A percentile compares a stretch with the other conserved stretches of the same genome.
These are phyloP conservation scores for Sipha maydis DNA, from an alignment of 2,888 invertebrate species.

Conservation along the genomic window DNA sequence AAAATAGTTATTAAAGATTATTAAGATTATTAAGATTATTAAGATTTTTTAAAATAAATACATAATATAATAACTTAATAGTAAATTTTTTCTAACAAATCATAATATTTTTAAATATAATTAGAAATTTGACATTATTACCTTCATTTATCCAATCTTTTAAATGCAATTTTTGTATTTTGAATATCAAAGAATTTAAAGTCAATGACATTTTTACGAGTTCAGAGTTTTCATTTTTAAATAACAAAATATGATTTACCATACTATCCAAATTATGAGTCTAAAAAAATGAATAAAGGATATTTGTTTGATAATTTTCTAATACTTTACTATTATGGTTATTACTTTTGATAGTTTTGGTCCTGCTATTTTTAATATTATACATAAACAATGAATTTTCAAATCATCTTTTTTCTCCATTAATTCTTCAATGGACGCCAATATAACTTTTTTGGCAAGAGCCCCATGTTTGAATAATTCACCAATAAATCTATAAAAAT, in stretches of 20 bases:
- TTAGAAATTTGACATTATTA: background rate
- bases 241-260: background rate
- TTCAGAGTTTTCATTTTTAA: too few species aligned
- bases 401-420: too few species aligned
- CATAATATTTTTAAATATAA: too few species aligned
- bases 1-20: too few species aligned
- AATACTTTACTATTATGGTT: background rate
- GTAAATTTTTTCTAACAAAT: too few species aligned
- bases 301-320: background rate
- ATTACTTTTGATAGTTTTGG: constrained; percentile 34
- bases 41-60: too few species aligned
- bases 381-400: constrained; percentile 39
- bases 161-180: background rate
- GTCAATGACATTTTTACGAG: background rate
- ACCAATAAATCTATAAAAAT: constrained; percentile 24
- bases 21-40: too few species aligned
- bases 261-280: background rate
- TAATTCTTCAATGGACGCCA: too few species aligned
- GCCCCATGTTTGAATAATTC: background rate
- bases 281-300: background rate
- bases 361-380: background rate
- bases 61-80: too few species aligned
- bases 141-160: constrained; percentile 2
- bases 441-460: background rate
- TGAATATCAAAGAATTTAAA: background rate